A percentile compares a stretch with the other conserved stretches of the same genome.
These are phyloP conservation scores for Mesoclemmys tuberculata DNA, from an alignment of 2,113 vertebrate species.

Conservation along the genomic window DNA sequence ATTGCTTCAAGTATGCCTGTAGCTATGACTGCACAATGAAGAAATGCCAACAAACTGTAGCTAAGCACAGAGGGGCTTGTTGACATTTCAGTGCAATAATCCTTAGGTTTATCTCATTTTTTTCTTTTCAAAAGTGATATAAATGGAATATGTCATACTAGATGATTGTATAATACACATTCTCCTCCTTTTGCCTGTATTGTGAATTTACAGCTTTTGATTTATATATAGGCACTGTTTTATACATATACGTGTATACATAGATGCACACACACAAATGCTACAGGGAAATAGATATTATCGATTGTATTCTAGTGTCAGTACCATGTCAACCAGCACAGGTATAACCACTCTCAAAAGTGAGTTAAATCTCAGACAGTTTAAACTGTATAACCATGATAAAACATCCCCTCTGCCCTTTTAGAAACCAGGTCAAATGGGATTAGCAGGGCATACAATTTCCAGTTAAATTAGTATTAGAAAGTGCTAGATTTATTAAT, in stretches of 20 bases:
- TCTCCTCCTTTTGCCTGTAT: background rate
- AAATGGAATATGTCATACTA: background rate
- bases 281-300: background rate
- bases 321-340: background rate
- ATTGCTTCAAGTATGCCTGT: background rate
- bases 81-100: slow-evolving; percentile 17
- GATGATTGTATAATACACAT: background rate
- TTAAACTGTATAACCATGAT: background rate
- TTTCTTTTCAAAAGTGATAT: slow-evolving; percentile 14
- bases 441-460: background rate
- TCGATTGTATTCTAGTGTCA: background rate
- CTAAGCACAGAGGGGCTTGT: background rate
- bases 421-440: background rate
- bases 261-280: background rate
- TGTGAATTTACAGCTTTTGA: background rate
- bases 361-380: background rate
- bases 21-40: background rate
- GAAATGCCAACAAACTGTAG: background rate
- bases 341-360: background rate
- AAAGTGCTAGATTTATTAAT: background rate
- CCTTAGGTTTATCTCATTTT: background rate
- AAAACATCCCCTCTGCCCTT: background rate
- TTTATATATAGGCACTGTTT: background rate
- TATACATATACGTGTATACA: accelerated
- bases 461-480: background rate